These are phyloP conservation scores for Drosophila prolongata DNA, from an alignment of 2,888 invertebrate genomes.

Conservation along the genomic window DNA sequence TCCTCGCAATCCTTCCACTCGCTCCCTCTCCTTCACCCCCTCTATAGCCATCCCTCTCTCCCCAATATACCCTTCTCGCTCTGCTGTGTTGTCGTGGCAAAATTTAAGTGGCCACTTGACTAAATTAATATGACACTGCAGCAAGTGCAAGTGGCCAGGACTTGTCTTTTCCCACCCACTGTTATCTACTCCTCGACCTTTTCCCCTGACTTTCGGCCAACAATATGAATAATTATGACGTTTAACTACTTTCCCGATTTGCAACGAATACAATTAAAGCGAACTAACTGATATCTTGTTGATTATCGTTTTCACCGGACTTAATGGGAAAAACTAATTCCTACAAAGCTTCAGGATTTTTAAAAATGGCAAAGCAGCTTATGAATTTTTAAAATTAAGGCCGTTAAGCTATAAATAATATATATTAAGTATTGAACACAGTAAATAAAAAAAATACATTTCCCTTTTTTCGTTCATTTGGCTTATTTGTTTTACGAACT, in stretches of 20 bases:
- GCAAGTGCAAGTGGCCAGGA: slow-evolving; percentile 62
- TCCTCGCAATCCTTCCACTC: slow-evolving; percentile 8
- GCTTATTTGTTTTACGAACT: too few relatives aligned
- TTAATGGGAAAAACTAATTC: too few relatives aligned
- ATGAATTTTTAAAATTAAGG: too few relatives aligned
- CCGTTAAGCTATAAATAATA: too few relatives aligned
- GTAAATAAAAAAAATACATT: too few relatives aligned
- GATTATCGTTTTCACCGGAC: too few relatives aligned
- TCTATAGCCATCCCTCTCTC: background rate
- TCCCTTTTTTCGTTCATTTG: too few relatives aligned
- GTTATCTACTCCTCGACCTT: background rate
- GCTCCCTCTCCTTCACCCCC: background rate
- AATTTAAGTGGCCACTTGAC: slow-evolving; percentile 79
- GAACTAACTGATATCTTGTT: background rate
- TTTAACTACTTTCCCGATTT: slow-evolving; percentile 65
- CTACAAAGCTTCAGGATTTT: too few relatives aligned
- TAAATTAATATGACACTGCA: slow-evolving; percentile 77
- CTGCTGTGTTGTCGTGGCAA: slow-evolving; percentile 58
- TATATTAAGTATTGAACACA: too few relatives aligned
- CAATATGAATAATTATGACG: slow-evolving; percentile 76
- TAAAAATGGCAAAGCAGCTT: too few relatives aligned
- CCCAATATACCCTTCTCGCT: slow-evolving; percentile 4
- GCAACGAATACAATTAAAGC: slow-evolving; percentile 39
- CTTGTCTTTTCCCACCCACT: slow-evolving; percentile 47
- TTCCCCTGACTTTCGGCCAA: slow-evolving; percentile 50